Evolutionary conservation across 1,140 invertebrate species (phyloP), one percentile per base, ranked within the genome.

Genomic region (Tribolium madens): DNA sequence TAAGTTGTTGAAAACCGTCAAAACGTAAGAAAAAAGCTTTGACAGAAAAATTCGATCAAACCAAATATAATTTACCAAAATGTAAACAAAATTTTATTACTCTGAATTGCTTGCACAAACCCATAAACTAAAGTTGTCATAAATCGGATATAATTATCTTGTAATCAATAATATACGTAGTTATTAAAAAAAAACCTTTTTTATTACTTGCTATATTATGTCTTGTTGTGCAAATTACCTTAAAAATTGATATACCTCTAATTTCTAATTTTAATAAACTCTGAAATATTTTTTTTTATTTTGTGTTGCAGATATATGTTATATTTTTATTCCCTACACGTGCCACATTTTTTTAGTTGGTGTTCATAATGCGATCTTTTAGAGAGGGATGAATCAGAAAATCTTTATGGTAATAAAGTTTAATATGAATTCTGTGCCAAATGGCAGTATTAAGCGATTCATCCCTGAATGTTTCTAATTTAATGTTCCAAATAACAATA

Each of bases 401-500:
- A 42, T 42, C 9, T n/a, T 42, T 42, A 42, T 9, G 36, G 36
- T 7, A 42, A 42, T 42, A 42, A 42, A 42, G n/a, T 9, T 42
- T 42, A 42, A 42, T 42, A n/a, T 1, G 36, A 10, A 9, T 42
- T 42, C n/a, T 42, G 36, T 42, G 36, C 36, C 36, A 42, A 42
- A 42, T 42, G 36, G 36, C 36, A 4, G n/a, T 42, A 7, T 42
- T 42, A n/a, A 42, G n/a, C n/a, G 36, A 42, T 10, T 42, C n/a
- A 42, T 42, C n/a, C 9, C n/a, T 42, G n/a, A 42, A 42, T 64
- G 21, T 31, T 64, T 33, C 26, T 13, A 64, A 64, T 64, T 64
- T 33, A 64, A 64, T 64, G 26, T 33, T 64, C 3, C 9, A 50
- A 72, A 72, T 36, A 26, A 18, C n/a, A 46, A 47, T 52, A 52